Percentiles rank a stretch among this genome's conserved stretches.
Evolutionary conservation across 2,888 invertebrate species (phyloP).

Genomic region (Stenoptilia bipunctidactyla): DNA sequence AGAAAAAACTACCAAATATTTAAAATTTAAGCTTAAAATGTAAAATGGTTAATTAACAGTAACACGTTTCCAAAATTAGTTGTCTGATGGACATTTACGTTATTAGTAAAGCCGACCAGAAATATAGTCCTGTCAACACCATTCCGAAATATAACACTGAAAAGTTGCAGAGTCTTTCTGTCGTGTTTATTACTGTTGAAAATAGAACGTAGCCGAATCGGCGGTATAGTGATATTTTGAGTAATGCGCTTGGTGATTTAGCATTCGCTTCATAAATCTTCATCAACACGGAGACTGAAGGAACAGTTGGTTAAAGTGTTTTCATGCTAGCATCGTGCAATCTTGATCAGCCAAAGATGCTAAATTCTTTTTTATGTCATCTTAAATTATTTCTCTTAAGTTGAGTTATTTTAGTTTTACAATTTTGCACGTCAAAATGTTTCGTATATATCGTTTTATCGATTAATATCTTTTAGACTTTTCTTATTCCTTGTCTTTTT

Average conservation of each 20-base stretch:
- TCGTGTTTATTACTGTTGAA: slow-evolving; percentile 35
- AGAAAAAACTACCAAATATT: no score
- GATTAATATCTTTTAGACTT: no score
- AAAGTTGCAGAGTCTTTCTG: slow-evolving; percentile 36
- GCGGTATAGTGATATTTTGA: slow-evolving; percentile 28
- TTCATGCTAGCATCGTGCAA: no score
- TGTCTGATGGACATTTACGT: slow-evolving; percentile 49
- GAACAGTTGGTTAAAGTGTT: slow-evolving; percentile 11
- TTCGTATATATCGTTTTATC: no score
- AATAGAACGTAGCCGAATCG: slow-evolving; percentile 32
- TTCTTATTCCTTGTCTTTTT: no score
- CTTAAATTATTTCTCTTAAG: no score
- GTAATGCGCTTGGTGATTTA: slow-evolving; percentile 43
- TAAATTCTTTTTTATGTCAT: no score
- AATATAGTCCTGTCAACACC: slow-evolving; percentile 45
- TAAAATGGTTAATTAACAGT: not conserved
- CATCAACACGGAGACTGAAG: slow-evolving; percentile 35
- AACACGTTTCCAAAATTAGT: slow-evolving; percentile 31
- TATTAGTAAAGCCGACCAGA: slow-evolving; percentile 43
- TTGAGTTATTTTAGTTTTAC: no score
- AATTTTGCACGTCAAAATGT: no score
- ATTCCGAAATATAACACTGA: slow-evolving; percentile 53
- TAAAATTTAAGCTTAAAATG: no score
- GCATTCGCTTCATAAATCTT: slow-evolving; percentile 45
- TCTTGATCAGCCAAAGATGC: no score